Percentiles rank a stretch among this genome's conserved stretches.
Evolutionary conservation across 2,888 invertebrate species (phyloP).

Genomic region (Slavum lentiscoides): DNA sequence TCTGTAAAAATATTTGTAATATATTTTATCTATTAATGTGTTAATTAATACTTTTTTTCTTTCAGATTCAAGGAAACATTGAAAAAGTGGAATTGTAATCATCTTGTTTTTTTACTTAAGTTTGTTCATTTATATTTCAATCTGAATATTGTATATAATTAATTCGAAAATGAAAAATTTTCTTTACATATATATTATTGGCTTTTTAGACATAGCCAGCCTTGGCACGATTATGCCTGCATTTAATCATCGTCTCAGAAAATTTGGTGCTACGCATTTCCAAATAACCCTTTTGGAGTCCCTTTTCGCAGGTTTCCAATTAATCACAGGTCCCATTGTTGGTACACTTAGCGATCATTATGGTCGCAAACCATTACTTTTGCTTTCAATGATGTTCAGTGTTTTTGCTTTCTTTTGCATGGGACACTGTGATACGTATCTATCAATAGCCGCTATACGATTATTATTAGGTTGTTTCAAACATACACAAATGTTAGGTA

Average conservation of each 20-base stretch:
- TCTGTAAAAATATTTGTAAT: background rate
- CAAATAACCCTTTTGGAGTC: conserved; percentile 67
- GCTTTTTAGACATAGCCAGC: conserved; percentile 67
- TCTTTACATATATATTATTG: conserved; percentile 41
- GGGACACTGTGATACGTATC: conserved; percentile 36
- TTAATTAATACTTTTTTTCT: conserved; percentile 4
- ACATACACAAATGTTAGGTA: conserved; percentile 54
- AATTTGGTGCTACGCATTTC: conserved; percentile 67
- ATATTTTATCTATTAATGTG: background rate
- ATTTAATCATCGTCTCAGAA: conserved; percentile 64
- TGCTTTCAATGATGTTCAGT: conserved; percentile 49
- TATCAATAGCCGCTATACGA: conserved; percentile 36
- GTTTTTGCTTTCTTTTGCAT: conserved; percentile 47
- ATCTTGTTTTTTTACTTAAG: background rate
- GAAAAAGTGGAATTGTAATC: conserved; percentile 48
- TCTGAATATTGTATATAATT: background rate
- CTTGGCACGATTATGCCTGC: conserved; percentile 68
- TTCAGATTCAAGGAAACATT: conserved; percentile 44
- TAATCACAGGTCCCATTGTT: conserved; percentile 68
- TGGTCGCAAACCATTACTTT: conserved; percentile 51
- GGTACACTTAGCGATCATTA: conserved; percentile 57
- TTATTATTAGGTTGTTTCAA: conserved; percentile 52
- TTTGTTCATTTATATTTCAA: conserved; percentile 1
- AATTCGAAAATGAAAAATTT: conserved; percentile 35
- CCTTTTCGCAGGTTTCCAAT: conserved; percentile 68